A percentile compares a stretch with the other conserved stretches of the same genome.
Conservation (phyloP, 2,888 invertebrate species). For the Ganaspis brasiliensis region DNA sequence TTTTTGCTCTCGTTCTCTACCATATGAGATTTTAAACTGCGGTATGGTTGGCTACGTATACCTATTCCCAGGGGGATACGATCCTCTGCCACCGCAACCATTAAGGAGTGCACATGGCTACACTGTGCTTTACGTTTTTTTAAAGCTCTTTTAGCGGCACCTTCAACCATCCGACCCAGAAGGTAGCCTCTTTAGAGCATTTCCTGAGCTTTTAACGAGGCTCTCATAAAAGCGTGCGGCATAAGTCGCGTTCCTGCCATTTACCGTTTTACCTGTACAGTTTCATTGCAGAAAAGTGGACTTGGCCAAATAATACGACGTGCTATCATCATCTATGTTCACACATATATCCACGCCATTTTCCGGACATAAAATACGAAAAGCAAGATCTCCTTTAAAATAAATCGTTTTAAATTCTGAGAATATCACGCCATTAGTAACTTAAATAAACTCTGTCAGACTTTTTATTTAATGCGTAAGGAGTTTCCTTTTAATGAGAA, state of each 20-base stretch:
- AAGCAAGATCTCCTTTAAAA: background rate
- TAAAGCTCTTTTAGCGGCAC: slow-evolving; percentile 70
- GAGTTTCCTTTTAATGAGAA: too few species aligned
- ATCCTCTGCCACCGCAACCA: slow-evolving; percentile 62
- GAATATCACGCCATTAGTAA: too few species aligned
- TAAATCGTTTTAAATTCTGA: background rate
- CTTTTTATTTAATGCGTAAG: too few species aligned
- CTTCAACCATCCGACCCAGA: slow-evolving; percentile 60
- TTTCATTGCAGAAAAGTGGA: slow-evolving; percentile 29
- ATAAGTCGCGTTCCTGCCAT: slow-evolving; percentile 56
- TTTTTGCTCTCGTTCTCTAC: slow-evolving; percentile 19
- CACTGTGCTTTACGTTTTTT: slow-evolving; percentile 64
- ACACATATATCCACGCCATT: background rate
- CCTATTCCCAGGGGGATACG: slow-evolving; percentile 9
- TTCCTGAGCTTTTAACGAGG: slow-evolving; percentile 75
- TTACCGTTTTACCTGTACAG: slow-evolving; percentile 46
- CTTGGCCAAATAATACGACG: slow-evolving; percentile 15
- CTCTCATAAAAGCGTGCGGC: slow-evolving; percentile 64
- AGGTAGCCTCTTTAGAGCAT: slow-evolving; percentile 66
- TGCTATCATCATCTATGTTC: slow-evolving; percentile 18
- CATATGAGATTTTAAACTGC: slow-evolving; percentile 8
- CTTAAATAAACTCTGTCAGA: too few species aligned
- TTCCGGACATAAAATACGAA: background rate
- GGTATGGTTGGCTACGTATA: slow-evolving; percentile 4
- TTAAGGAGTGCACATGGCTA: slow-evolving; percentile 70